phyloP scores from a whole-genome alignment of 2,888 invertebrate species.

The Venustoraphidia nigricollis region DNA sequence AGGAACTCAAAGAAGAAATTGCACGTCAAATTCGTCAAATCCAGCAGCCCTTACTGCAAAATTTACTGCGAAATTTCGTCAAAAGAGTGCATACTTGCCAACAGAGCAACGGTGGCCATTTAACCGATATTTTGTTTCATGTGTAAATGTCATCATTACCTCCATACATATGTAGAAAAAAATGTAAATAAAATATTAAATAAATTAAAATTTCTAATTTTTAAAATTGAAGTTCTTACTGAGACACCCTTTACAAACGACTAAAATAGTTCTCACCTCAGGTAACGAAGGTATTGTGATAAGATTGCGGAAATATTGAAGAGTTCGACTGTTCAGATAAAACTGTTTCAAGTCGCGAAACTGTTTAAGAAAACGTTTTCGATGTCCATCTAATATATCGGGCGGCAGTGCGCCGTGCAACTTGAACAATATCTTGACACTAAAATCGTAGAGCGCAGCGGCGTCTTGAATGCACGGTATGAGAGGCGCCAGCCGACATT shows the following conservation, averaged over 20 bases:
- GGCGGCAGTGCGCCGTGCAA: constrained; percentile 82
- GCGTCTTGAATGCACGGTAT: constrained; percentile 94
- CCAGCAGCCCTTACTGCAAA: no score
- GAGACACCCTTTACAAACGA: no score
- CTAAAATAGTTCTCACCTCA: constrained; percentile 37
- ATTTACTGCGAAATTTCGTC: no score
- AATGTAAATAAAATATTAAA: no score
- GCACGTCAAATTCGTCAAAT: no score
- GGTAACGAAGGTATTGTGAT: constrained; percentile 88
- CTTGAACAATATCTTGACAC: constrained; percentile 90
- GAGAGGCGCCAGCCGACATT: constrained; percentile 89
- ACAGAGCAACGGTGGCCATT: no score
- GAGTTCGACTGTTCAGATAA: constrained; percentile 80
- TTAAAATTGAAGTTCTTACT: constrained; percentile 1
- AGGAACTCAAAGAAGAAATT: no score
- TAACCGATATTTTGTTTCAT: no score
- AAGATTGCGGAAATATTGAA: constrained; percentile 95
- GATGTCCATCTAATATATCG: constrained; percentile 80
- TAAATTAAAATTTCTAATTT: no score
- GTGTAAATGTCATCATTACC: no score
- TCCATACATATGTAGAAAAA: no score
- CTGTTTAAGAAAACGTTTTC: constrained; percentile 77
- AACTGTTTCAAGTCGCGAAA: constrained; percentile 80
- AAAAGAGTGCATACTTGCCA: no score
- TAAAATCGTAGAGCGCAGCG: constrained; percentile 89